These are phyloP conservation scores for Catharus bicknelli DNA, from an alignment of 2,113 vertebrate species.

Conservation along the genomic window DNA sequence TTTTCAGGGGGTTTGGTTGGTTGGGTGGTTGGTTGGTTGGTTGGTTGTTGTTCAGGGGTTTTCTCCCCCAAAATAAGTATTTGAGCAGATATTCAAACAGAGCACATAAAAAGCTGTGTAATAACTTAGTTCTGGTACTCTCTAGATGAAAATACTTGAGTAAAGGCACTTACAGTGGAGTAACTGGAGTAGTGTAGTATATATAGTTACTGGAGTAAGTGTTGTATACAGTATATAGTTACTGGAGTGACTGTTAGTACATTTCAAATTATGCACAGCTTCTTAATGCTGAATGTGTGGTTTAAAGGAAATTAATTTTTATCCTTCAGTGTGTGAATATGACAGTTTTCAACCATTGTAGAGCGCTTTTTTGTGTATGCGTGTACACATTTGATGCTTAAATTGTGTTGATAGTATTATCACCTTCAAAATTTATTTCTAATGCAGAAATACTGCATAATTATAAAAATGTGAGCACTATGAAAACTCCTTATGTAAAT, in stretches of 20 bases:
- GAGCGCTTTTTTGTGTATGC: fast-evolving
- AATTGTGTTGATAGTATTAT: background rate
- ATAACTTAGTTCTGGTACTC: background rate
- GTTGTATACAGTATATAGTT: no score
- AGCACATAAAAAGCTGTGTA: background rate
- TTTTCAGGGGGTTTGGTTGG: background rate
- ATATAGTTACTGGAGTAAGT: no score
- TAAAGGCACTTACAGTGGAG: background rate
- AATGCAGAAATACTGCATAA: background rate
- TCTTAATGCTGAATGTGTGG: background rate
- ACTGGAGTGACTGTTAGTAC: background rate
- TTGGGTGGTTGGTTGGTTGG: background rate
- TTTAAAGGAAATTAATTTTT: background rate
- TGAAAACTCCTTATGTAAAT: background rate
- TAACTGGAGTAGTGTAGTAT: no score
- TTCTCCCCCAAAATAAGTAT: background rate
- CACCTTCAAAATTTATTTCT: background rate
- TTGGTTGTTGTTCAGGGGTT: background rate
- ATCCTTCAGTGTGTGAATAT: background rate
- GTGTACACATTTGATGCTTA: background rate
- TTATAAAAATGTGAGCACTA: background rate
- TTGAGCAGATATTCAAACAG: background rate
- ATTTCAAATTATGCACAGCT: background rate
- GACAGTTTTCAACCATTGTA: background rate
- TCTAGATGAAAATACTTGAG: background rate